phyloP scores from a whole-genome alignment of 2,797 vertebrate species.

The Tapirus indicus region DNA sequence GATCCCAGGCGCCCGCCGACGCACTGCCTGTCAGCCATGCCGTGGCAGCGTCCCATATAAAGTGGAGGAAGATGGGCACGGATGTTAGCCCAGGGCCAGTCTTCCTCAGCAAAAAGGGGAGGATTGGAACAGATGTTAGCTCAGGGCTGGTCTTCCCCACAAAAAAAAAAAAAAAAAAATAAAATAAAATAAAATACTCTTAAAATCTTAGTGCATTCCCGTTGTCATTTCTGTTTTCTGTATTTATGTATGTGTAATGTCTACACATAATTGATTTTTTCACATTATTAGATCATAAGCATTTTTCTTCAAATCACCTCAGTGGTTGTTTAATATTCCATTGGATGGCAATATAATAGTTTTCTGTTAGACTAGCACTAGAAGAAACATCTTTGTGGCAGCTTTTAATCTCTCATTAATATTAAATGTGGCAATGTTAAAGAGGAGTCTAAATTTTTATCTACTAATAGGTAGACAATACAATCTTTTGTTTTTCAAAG shows the following conservation, averaged over 20 bases:
- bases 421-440: conserved; percentile 29
- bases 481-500: conserved; percentile 1
- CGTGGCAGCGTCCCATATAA: too few species aligned
- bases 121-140: too few species aligned
- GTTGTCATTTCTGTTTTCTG: conserved; percentile 27
- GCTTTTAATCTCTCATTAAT: background rate
- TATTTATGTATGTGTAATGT: background rate
- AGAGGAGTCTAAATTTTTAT: conserved; percentile 28
- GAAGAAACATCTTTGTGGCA: background rate
- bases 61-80: too few species aligned
- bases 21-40: too few species aligned
- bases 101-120: too few species aligned
- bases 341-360: background rate
- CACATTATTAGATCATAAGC: background rate
- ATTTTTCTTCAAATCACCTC: background rate
- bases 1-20: too few species aligned
- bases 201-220: background rate
- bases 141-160: too few species aligned
- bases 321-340: background rate
- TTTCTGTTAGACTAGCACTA: background rate
- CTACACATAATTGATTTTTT: conserved; percentile 29
- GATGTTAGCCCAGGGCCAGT: too few species aligned
- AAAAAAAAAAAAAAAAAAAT: too few species aligned
- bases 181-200: conserved; percentile 13
- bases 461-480: background rate